Evolutionary conservation across 2,888 invertebrate species (phyloP), one percentile per base, ranked within the genome.

Genomic region (Harpalus rufipes): DNA sequence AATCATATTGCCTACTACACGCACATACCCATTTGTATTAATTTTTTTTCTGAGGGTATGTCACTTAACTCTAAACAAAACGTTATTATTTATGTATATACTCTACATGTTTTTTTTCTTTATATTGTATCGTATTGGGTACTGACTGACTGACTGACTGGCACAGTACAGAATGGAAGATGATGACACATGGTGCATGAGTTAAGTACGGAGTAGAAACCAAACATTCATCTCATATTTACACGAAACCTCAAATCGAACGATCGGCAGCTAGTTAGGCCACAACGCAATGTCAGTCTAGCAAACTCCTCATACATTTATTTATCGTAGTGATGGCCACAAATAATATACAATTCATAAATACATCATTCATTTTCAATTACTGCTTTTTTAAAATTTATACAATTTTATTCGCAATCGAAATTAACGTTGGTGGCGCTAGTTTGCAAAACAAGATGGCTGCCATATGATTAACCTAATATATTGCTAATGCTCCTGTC

Each of bases 1-100:
- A 87, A 89, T 86, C 85, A 87, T 89, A 89, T 89, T 89, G 89
- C 89, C 89, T 88, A 89, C 89, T 89, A 89, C 89, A 89, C 89
- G 88, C 89, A 87, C 79, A 87, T 88, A 88, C 88, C 87, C 32
- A 32, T 88, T 84, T 78, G 63, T 84, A 32, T 32, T 32, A 32
- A 25, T 25, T 25, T 25, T 25, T 32, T 63, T 61, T 84, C 6
- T 21, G 21, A 32, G 79, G 84, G 84, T 84, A 84, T 84, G 78
- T 82, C 41, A 84, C 79, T 84, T 79, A 84, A 84, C 78, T 84
- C 84, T 84, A 84, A 84, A 84, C 84, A 84, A 79, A 84, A 84
- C 56, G 56, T 78, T 68, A 56, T 32, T 32, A 32, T 32, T 3
- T 32, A 32, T 78, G 44, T 84, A 58, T 65, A 44, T 76, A 61